Evolutionary conservation across 1,140 invertebrate genomes (phyloP), one percentile per base, ranked within the genome.

Genomic region (Papilio polytes): DNA sequence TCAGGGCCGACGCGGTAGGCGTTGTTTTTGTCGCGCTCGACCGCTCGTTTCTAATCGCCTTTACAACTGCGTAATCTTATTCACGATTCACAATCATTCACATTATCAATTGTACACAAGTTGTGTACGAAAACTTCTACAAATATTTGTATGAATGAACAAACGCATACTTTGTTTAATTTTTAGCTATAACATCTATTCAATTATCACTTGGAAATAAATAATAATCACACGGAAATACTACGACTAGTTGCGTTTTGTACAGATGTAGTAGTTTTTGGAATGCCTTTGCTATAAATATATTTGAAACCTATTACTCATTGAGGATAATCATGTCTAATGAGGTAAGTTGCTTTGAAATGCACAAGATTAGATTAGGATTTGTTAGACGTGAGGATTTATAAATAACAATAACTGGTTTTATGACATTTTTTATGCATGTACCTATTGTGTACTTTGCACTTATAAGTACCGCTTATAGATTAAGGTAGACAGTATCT

Each of bases 11-110:
- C 59, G 59, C 59, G 20, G 63, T 66, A 31, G 63, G 63, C 63
- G 59, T 22, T 66, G 59, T 66, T 66, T 66, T 66, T 66, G 59
- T 66, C 20, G 59, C 59, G 59, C 59, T 66, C 59, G 22, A 13
- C 59, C 59, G 59, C 22, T 26, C 59, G 59, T 66, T 66, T 66
- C 59, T 66, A 66, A 66, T 66, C 26, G 63, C 63, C 4, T 22
- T 59, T 66, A 66, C 63, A 66, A 66, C 10, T 15, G 26, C 26
- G 12, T 66, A 66, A 66, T 66, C 63, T 66, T 31, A 66, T 66
- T 66, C 12, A 31, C 9, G 20, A 12, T 63, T 26, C 9, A 63
- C 59, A 63, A 26, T 66, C 22, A 66, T 66, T 66, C 63, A 66
- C 63, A 66, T 66, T 31, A 31, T 66, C 12, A 26, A 63, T 63